Percentiles rank a stretch among this genome's conserved stretches.
phyloP scores from a whole-genome alignment of 2,888 invertebrate genomes.

The Meteorus colon region DNA sequence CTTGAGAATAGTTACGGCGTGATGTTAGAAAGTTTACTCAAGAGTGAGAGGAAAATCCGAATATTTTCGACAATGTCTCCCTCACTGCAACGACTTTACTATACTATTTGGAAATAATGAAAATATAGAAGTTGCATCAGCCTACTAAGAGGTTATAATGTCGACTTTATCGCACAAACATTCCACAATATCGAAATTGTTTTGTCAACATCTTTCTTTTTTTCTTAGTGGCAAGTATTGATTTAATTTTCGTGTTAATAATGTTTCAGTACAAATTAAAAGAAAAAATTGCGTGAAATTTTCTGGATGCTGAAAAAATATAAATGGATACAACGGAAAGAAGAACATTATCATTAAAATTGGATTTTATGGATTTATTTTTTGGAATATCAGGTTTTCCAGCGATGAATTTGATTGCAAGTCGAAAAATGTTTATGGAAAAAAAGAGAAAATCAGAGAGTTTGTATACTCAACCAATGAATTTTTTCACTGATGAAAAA shows the following conservation, averaged over 20 bases:
- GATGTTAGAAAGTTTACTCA: no score
- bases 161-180: neutral
- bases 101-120: neutral
- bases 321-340: slow-evolving; percentile 49
- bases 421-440: slow-evolving; percentile 30
- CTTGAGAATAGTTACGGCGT: no score
- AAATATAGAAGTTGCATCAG: neutral
- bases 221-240: neutral
- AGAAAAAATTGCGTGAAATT: slow-evolving; percentile 36
- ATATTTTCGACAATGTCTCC: no score
- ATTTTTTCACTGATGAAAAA: neutral
- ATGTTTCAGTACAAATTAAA: slow-evolving; percentile 48
- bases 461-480: slow-evolving; percentile 5
- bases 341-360: slow-evolving; percentile 20
- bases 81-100: neutral
- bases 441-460: slow-evolving; percentile 53
- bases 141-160: neutral
- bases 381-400: slow-evolving; percentile 39
- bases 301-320: neutral
- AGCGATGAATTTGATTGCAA: slow-evolving; percentile 24
- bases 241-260: slow-evolving; percentile 18
- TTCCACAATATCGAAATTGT: neutral
- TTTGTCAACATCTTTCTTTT: no score
- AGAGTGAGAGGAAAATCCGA: no score
- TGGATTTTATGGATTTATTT: slow-evolving; percentile 24